Evolutionary conservation across 2,113 vertebrate genomes (phyloP).

Genomic region (Sterna hirundo): DNA sequence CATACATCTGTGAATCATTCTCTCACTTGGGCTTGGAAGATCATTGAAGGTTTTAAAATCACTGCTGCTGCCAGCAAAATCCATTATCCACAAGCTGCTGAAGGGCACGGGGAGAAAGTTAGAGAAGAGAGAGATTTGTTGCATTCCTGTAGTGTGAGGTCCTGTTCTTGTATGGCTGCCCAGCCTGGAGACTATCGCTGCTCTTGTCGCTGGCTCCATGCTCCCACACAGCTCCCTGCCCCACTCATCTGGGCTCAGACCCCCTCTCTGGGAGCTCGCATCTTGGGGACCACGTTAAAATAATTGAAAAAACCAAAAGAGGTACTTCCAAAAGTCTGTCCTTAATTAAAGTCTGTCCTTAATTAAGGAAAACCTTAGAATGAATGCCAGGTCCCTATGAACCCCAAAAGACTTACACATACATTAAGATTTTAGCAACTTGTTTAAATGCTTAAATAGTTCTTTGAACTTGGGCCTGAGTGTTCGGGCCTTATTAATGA

Average conservation of each 20-base stretch:
- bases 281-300: background rate
- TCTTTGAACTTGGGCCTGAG: background rate
- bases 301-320: background rate
- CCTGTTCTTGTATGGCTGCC: constrained; percentile 34
- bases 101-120: background rate
- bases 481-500: background rate
- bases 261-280: background rate
- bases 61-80: background rate
- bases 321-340: background rate
- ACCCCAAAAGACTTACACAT: background rate
- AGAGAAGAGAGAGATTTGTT: background rate
- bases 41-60: background rate
- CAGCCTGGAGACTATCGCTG: background rate
- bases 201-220: background rate
- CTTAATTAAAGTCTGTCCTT: background rate
- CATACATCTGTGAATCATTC: constrained; percentile 25
- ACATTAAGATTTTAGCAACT: background rate
- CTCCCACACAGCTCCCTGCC: background rate
- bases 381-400: background rate
- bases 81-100: constrained; percentile 17
- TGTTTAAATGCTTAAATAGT: background rate
- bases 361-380: background rate
- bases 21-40: background rate
- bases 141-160: constrained; percentile 56
- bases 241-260: background rate